Evolutionary conservation across 2,888 invertebrate species (phyloP), one percentile per base, ranked within the genome.

Genomic region (Trachelus troglodyta): DNA sequence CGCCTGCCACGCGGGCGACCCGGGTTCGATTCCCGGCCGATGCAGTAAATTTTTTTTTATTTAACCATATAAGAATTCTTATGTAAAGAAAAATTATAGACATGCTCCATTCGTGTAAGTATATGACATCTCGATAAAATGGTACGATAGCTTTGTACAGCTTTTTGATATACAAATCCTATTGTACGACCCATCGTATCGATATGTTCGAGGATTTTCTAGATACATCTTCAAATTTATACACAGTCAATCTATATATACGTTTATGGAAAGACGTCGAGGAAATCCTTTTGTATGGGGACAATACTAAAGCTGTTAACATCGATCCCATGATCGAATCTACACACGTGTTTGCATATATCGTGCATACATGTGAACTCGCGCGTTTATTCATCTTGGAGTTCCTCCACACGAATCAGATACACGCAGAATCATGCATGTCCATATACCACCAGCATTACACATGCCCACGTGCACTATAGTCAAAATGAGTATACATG

Each of bases 1-100:
- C 90, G 91, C 90, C 90, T 91, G 91, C 90, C 91, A 91, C 89
- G 88, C 89, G 88, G 88, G 88, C 88, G 89, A 85, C 86, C 89
- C 88, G 88, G 88, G 88, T 89, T 88, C 88, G 88, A 89, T 89
- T 89, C 88, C 89, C 89, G 89, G 88, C 86, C 86, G 87, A 87
- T 87, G 86, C 87, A 87, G 34, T 69, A 1, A 12, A 35, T 35
- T 35, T 12, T 35, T 35, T 35, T 35, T 12, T 1, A 40, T 40
- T 12, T 15, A 40, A 40, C 1, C 40, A 15, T 40, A 40, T 23
- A 40, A 23, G 3, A 40, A 40, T 40, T 40, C 6, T 56, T 23
- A 23, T 56, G 23, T 9, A 23, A 9, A 56, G 6, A 56, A 23
- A 23, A 23, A 56, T 23, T 23, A 56, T 23, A 56, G 23, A 56